A percentile compares a stretch with the other conserved stretches of the same genome.
Conservation (phyloP, 2,113 vertebrate genomes). For the Crypturellus undulatus region DNA sequence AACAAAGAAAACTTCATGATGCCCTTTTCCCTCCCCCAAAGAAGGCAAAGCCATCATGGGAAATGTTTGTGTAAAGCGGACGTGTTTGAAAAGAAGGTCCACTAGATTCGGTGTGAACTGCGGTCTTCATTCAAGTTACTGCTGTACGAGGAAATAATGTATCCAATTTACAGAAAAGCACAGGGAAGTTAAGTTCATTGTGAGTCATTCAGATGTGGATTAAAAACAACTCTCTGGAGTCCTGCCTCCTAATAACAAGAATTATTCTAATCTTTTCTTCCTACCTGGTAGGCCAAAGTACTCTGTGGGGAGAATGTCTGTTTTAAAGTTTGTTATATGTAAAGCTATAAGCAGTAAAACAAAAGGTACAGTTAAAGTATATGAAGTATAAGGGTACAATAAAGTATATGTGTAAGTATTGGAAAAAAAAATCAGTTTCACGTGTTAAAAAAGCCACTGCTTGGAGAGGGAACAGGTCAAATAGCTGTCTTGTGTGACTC, state of each 20-base stretch:
- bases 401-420: background rate
- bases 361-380: background rate
- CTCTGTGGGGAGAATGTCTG: background rate
- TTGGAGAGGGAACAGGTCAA: background rate
- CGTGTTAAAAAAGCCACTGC: background rate
- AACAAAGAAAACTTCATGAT: background rate
- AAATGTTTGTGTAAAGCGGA: background rate
- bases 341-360: background rate
- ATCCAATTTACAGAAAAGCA: background rate
- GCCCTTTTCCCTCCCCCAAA: background rate
- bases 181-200: background rate
- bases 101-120: background rate
- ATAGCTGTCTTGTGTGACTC: background rate
- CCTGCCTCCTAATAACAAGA: background rate
- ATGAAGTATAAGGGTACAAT: background rate
- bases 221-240: background rate
- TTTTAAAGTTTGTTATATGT: background rate
- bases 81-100: background rate
- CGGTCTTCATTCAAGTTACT: background rate
- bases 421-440: background rate
- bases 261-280: background rate
- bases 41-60: background rate
- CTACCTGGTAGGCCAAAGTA: background rate
- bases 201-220: background rate
- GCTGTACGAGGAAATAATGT: background rate